Base-by-base conservation (phyloP, 2,113 vertebrate species). In the Istiophorus platypterus region DNA sequence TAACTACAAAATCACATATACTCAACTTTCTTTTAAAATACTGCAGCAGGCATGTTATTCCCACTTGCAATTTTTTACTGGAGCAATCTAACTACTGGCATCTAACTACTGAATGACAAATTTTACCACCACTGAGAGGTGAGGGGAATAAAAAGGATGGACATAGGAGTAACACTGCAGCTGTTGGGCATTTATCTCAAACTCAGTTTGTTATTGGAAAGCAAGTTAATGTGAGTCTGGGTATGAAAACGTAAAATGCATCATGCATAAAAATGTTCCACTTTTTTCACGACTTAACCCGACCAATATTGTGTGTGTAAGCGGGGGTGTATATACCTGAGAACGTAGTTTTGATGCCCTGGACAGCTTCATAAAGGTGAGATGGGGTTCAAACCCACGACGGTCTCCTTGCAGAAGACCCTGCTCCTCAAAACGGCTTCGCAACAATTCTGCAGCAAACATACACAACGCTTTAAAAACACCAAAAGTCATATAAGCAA, bases 331-430 rank as follows among this genome's bases (percentile, higher is more conserved):
- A 8, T 93, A 87, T 84, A 99, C 98, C 95, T 97, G 92, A 41
- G 95, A 97, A 81, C 93, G 90, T 49, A 99, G 94, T 78, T 95
- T 93, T 4, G 96, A 92, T 24, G 96, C 95, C 95, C 94, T 96
- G 67, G 97, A 98, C 81, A 99, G 93, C 88, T 99, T 99, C 96
- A 99, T 97, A 86, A 99, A 98, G 85, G 98, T 99, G 89, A 99
- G 94, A 87, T 99, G 98, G 54, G 98, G 97, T 85, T 96, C 96
- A 86, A 97, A 99, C 88, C 86, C 86, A 90, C 93, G 95, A 52
- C 77, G 87, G 62, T 96, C 97, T 92, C 93, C 95, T 66, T 94
- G 66, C 57, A 94, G 63, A 76, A 99, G 95, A 27, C 97, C 97
- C 73, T 95, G 96, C 90, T 95, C 96, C 89, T 96, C 95, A 87